Evolutionary conservation across 2,888 invertebrate species (phyloP), one percentile per base, ranked within the genome.

Genomic region (Tryphoninae sp.): DNA sequence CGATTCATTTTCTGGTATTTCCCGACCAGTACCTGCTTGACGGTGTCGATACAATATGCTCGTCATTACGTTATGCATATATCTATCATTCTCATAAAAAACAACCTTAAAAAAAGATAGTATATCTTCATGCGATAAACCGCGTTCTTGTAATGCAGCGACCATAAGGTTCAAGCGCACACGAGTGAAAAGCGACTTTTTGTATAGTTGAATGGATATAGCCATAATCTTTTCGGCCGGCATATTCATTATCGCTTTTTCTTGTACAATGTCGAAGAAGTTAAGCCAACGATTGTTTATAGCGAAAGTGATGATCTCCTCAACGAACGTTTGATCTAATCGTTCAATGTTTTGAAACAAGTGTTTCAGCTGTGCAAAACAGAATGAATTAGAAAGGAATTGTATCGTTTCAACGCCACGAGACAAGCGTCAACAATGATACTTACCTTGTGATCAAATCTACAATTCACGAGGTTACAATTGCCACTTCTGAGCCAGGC

Each of bases 21-120:
- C 67, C 89, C 89, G 89, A 62, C 84, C 86, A 74, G 84, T 67
- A 0, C 84, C 85, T 6, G 59, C 51, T n/a, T 69, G 62, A 6
- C 87, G 19, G 16, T 69, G 42, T 6, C 13, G 4, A 9, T 72
- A 42, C 1, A 84, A 16, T 22, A 40, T 62, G 0, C 11, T 13
- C 11, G 62, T 62, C 1, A 74, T 72, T 9, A 9, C 23, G 0
- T 7, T 6, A 8, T 23, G 33, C 0, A 51, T 51, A 11, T n/a
- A 53, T 1, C n/a, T 42, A 16, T 76, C 84, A 7, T 58, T 45
- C 0, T 2, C 9, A 3, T 2, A 0, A 7, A 77, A 7, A 6
- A 7, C 2, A 33, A 9, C 9, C 7, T 42, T 61, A 16, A 82
- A 51, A 7, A n/a, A 13, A 9, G 23, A 1, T 7, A 77, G 26